Evolutionary conservation across 2,113 vertebrate genomes (phyloP).

Genomic region (Lynx canadensis): DNA sequence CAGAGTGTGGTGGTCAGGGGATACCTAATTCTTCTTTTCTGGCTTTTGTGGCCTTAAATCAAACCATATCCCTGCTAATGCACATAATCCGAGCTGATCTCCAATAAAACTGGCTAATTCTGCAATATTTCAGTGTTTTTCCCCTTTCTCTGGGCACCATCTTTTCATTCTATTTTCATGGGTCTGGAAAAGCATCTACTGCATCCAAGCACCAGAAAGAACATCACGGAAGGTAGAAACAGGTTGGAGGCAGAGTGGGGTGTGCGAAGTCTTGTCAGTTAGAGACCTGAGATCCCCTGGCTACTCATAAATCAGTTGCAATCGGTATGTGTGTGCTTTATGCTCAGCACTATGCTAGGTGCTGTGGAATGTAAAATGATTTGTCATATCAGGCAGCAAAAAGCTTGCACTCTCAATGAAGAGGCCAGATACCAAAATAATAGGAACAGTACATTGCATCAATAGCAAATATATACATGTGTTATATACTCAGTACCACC

Average conservation of each 20-base stretch:
- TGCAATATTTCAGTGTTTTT: not conserved
- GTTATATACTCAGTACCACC: not conserved
- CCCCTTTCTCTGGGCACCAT: not conserved
- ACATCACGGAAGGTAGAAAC: not conserved
- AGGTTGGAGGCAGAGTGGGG: not conserved
- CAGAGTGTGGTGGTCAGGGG: not conserved
- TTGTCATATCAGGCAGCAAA: not conserved
- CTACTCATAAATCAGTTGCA: not conserved
- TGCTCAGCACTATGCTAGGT: not conserved
- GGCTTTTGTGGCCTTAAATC: conserved; percentile 36
- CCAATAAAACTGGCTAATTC: not conserved
- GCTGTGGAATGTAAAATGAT: not conserved
- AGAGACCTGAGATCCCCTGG: not conserved
- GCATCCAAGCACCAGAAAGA: not conserved
- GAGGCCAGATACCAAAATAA: not conserved
- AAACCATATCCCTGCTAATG: not conserved
- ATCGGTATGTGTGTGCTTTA: not conserved
- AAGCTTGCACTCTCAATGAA: not conserved
- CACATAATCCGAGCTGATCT: not conserved
- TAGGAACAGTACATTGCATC: not conserved
- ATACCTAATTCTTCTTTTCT: conserved; percentile 21
- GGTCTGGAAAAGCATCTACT: not conserved
- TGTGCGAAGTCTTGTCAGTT: not conserved
- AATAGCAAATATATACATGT: not conserved
- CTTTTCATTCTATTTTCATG: conserved; percentile 30